Evolutionary conservation across 2,113 vertebrate species (phyloP).

Genomic region (Psophia crepitans): DNA sequence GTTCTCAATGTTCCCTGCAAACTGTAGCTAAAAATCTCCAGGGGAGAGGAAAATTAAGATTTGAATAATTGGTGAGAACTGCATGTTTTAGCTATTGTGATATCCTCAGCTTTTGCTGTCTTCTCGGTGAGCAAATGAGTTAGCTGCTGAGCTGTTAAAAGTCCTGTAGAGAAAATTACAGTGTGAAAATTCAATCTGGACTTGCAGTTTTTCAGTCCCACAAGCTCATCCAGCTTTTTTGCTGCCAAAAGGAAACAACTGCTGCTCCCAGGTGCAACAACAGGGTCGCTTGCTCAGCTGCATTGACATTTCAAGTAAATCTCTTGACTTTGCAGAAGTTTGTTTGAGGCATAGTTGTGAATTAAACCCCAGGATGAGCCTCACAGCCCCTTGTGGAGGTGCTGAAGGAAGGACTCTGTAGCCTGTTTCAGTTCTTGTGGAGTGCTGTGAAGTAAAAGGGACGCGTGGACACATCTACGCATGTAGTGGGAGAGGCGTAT

Average conservation of each 20-base stretch:
- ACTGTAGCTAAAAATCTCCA: slow-evolving; percentile 18
- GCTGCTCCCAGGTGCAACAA: background rate
- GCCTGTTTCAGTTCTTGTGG: background rate
- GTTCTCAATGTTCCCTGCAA: background rate
- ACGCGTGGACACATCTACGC: accelerated
- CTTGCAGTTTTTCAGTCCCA: slow-evolving; percentile 24
- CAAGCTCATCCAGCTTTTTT: background rate
- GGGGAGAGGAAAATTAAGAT: slow-evolving; percentile 13
- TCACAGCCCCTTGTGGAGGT: accelerated
- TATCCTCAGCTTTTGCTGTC: slow-evolving; percentile 34
- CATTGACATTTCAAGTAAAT: background rate
- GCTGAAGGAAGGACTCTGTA: background rate
- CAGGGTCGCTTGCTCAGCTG: background rate
- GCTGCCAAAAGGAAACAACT: slow-evolving; percentile 8
- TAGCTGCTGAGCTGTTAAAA: slow-evolving; percentile 54
- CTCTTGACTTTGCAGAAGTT: background rate
- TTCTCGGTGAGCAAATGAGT: background rate
- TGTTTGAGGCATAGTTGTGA: background rate
- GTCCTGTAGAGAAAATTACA: slow-evolving; percentile 39
- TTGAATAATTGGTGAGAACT: slow-evolving; percentile 29
- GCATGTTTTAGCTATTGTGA: slow-evolving; percentile 22
- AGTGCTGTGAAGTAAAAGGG: background rate
- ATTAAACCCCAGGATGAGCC: background rate
- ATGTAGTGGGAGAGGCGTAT: background rate
- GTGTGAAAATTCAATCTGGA: background rate